Base-by-base conservation (phyloP, 2,797 vertebrate species). In the Peromyscus aztecus region DNA sequence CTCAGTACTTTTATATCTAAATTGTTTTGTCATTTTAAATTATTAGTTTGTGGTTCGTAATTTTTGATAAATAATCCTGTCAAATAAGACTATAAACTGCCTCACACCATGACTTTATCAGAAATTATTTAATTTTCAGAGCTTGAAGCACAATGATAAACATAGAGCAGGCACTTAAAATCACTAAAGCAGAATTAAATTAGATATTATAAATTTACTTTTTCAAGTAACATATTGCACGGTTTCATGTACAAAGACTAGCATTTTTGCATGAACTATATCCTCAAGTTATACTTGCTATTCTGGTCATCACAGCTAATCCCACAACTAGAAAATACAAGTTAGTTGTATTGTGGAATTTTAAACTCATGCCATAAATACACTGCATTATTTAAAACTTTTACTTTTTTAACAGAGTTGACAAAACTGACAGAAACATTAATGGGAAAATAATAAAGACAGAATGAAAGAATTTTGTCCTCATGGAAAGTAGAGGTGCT, bases 221-320 rank as follows among this genome's bases (percentile, higher is more conserved):
- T 76, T 61, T 46, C 31, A 89, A 97, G 78, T 59, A 12, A 84
- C 29, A 57, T 37, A 85, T 24, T 92, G 57, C 75, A 78, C 59
- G 77, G 2, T 2, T 89, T 85, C 3, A 40, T 23, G 71, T 59
- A 71, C 81, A 71, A 80, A 78, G 49, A 76, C 0, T 95, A 86
- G 91, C 97, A 90, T 67, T 89, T 97, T 95, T 77, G 23, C 13
- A 82, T 77, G 61, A 91, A 95, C 78, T 34, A 75, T 75, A 40
- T 24, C 31, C 65, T 77, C 61, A 97, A 75, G 59, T 92, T 83
- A 85, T 75, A 49, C 46, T 92, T 94, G 71, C 17, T 52, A 40
- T 81, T 96, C 69, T 94, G 37, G 37, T 85, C 13, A 85, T 71
- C 17, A 46, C 8, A 90, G 77, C 10, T 90, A 89, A 88, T 19